phyloP scores from a whole-genome alignment of 2,797 vertebrate species.

The Macropus fuliginosus region DNA sequence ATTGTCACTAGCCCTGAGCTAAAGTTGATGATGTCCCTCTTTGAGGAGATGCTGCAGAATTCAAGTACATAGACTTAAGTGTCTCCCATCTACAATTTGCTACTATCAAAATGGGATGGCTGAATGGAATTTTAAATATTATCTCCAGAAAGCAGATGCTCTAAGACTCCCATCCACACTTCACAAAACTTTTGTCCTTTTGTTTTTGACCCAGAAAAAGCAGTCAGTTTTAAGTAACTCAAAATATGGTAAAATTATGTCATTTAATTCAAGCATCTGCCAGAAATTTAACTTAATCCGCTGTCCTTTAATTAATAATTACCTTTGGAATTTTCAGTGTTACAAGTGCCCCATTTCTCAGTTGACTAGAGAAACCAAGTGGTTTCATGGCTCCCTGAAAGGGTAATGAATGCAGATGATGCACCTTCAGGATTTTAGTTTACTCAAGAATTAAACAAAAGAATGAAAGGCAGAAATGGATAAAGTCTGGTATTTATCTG shows the following conservation, averaged over 20 bases:
- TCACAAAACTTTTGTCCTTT: constrained; percentile 12
- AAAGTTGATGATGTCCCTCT: neutral
- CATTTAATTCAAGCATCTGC: constrained; percentile 10
- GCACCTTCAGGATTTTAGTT: neutral
- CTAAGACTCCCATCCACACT: constrained; percentile 47
- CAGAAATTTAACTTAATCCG: neutral
- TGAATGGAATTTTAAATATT: constrained; percentile 34
- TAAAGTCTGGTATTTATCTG: constrained; percentile 1
- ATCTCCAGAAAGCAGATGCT: constrained; percentile 36
- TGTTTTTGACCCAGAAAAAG: constrained; percentile 32
- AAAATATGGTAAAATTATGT: constrained; percentile 32
- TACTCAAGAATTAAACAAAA: neutral
- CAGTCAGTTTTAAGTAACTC: constrained; percentile 6
- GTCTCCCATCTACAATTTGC: neutral
- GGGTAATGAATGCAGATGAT: neutral
- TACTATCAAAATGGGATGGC: constrained; percentile 36
- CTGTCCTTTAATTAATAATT: neutral
- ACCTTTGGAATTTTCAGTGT: neutral
- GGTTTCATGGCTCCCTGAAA: constrained; percentile 28
- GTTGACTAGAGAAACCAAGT: constrained; percentile 26
- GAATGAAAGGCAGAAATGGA: neutral
- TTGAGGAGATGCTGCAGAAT: constrained; percentile 37
- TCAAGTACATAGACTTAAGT: constrained; percentile 27
- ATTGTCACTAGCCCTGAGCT: neutral
- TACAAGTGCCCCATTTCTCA: constrained; percentile 26